Percentiles rank a stretch among this genome's conserved stretches.
Evolutionary conservation across 2,797 vertebrate genomes (phyloP).

Genomic region (Etheostoma perlongum): DNA sequence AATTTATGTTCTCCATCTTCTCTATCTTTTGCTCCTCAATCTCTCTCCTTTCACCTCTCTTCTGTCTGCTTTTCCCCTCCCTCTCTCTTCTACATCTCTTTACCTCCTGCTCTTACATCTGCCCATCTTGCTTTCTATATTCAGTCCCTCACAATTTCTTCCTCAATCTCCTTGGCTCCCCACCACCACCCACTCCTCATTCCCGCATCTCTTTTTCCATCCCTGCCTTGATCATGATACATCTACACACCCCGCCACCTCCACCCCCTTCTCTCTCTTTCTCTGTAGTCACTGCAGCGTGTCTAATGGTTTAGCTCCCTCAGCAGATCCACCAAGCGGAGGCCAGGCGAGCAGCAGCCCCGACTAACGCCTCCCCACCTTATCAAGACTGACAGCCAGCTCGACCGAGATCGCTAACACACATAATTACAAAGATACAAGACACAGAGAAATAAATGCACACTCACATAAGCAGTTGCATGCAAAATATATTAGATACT

Average conservation of each 20-base stretch:
- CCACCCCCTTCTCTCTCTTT: slow-evolving; percentile 33
- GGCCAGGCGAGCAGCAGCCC: slow-evolving; percentile 61
- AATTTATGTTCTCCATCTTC: background rate
- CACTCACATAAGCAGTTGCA: slow-evolving; percentile 9
- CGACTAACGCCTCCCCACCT: slow-evolving; percentile 51
- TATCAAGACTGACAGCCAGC: slow-evolving; percentile 70
- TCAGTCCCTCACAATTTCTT: slow-evolving; percentile 35
- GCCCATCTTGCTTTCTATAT: slow-evolving; percentile 28
- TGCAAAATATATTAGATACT: slow-evolving; percentile 21
- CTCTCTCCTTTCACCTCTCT: background rate
- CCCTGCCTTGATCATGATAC: slow-evolving; percentile 42
- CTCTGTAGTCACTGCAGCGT: slow-evolving; percentile 78
- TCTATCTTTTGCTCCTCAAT: background rate
- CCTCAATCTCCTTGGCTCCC: slow-evolving; percentile 28
- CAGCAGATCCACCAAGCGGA: slow-evolving; percentile 72
- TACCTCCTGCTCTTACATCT: slow-evolving; percentile 37
- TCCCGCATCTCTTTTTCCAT: slow-evolving; percentile 34
- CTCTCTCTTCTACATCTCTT: slow-evolving; percentile 6
- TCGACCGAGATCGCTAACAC: slow-evolving; percentile 28
- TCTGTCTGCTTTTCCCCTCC: background rate
- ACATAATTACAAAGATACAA: slow-evolving; percentile 16
- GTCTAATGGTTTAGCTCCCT: slow-evolving; percentile 77
- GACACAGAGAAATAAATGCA: slow-evolving; percentile 11
- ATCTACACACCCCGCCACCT: slow-evolving; percentile 37
- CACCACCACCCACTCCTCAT: slow-evolving; percentile 37